phyloP scores from a whole-genome alignment of 2,888 invertebrate genomes.

The Beris chalybata region DNA sequence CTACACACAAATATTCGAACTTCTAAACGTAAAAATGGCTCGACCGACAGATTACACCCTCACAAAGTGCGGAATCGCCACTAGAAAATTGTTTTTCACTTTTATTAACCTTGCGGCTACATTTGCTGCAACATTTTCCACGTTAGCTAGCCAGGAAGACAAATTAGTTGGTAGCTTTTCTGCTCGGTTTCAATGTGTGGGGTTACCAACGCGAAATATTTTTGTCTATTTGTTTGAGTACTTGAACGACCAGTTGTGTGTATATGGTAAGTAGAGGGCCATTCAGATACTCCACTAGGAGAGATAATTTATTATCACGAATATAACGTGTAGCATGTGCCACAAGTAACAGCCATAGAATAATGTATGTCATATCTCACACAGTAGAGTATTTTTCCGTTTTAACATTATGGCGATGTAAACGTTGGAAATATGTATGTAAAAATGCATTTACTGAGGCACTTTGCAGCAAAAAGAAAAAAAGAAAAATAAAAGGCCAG shows the following conservation, averaged over 20 bases:
- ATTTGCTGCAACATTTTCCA: not conserved
- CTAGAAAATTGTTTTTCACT: conserved; percentile 24
- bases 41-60: not conserved
- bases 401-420: not conserved
- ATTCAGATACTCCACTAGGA: not conserved
- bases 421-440: conserved; percentile 13
- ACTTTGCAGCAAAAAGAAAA: not conserved
- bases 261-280: too few relatives aligned
- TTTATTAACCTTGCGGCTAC: conserved; percentile 13
- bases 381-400: conserved; percentile 11
- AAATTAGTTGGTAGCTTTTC: conserved; percentile 22
- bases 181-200: conserved; percentile 23
- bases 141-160: not conserved
- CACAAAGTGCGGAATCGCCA: conserved; percentile 17
- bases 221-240: not conserved
- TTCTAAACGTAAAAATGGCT: too few relatives aligned
- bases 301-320: conserved; percentile 14
- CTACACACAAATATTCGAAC: too few relatives aligned
- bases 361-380: conserved; percentile 17
- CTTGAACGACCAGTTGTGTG: too few relatives aligned
- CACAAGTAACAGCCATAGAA: conserved; percentile 11
- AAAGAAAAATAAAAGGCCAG: conserved; percentile 17
- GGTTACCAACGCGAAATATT: conserved; percentile 7
- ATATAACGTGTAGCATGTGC: conserved; percentile 22
- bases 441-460: too few relatives aligned